Evolutionary conservation across 2,797 vertebrate species (phyloP), one percentile per base, ranked within the genome.

Genomic region (Microctenopoma steveboyesi): DNA sequence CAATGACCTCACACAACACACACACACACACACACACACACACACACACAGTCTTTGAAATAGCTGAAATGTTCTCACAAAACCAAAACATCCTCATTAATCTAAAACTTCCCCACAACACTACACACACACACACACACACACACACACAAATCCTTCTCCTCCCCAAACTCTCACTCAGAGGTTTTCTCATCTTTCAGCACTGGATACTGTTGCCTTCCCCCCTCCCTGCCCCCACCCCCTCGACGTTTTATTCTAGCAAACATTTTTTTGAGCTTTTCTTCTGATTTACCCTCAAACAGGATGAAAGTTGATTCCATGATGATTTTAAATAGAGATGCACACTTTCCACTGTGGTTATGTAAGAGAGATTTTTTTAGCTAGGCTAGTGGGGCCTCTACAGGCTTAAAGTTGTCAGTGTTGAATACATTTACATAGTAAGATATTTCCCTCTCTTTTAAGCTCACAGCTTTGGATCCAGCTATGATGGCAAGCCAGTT

Each of bases 361-460:
- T 72, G 46, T 78, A 73, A 84, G 74, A 39, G 7, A 39, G 54
- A 25, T 40, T n/a, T 71, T 69, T 63, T 52, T 8, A 30, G 70
- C 1, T 13, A 72, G 68, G 52, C 69, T 54, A 13, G 48, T 68
- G 57, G 72, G 50, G 71, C 77, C 61, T 89, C 66, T 65, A 73
- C 71, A 79, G 84, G 80, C 81, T 89, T 83, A 72, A 82, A 88
- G 86, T 79, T 85, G 83, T 89, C 63, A 78, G 79, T 56, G 76
- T 79, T 78, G 88, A 89, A 91, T 88, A 89, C 76, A 91, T 92
- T 92, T 90, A 85, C 89, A 91, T 90, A 87, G 69, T 79, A 83
- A 90, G 79, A 84, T 75, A 69, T 84, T 68, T 57, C 47, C 70
- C 51, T 73, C 76, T 74, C 83, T 92, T 90, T 91, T 91, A 91